Base-by-base conservation (phyloP, 1,140 invertebrate genomes). In the Pogonomyrmex californicus region DNA sequence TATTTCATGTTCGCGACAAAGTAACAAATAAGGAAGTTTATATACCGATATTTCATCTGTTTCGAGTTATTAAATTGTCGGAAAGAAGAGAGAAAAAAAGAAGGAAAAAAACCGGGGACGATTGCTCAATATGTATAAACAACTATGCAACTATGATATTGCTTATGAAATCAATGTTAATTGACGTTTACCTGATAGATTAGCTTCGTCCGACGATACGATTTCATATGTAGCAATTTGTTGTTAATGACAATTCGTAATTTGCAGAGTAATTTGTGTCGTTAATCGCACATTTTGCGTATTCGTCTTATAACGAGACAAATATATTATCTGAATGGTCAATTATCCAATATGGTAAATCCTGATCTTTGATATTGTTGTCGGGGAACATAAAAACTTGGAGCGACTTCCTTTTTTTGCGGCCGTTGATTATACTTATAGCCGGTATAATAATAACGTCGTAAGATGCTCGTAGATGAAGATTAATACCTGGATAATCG, bases 401-500 rank as follows among this genome's bases (percentile, higher is more conserved):
- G 12, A 73, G 54, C 56, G 58, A 47, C 79, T 47, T 71, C 23
- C 38, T 82, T 87, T 88, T 88, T 75, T 88, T 70, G 38, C 41
- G 49, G 30, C 49, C 33, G 82, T 65, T 58, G 77, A 89, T 89
- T 75, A 86, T 79, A 70, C n/a, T 62, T 17, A 44, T 33, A 58
- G n/a, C 36, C 62, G 68, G 58, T 60, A 75, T 66, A 89, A 89
- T 89, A 89, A 89, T 73, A 71, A 85, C 73, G 38, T 88, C 88
- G 63, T 79, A 78, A 70, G 82, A 68, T 79, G 44, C 63, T 51
- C 87, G 82, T 73, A 79, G 88, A 89, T 88, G 88, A 89, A 88
- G 88, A 89, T 88, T 89, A 88, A 89, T 89, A 88, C 77, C 47
- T 51, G 56, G 66, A 86, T 89, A 88, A 89, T 89, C 88, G 30